Evolutionary conservation across 1,140 invertebrate species (phyloP).

Genomic region (Conopomorpha cramerella): DNA sequence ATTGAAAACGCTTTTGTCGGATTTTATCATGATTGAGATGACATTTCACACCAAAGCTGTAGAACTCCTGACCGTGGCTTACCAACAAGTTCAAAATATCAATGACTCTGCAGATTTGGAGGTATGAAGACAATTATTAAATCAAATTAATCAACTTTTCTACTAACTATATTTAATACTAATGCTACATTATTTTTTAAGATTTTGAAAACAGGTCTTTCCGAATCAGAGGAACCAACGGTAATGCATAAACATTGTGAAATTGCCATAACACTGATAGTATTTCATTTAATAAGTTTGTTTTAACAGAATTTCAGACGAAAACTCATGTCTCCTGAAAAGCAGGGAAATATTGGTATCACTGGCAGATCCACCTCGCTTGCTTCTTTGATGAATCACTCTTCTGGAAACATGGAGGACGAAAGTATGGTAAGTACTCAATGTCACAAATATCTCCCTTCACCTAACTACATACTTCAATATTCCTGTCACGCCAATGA

Average conservation of each 20-base stretch:
- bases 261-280: no score
- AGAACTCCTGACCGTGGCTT: slow-evolving; percentile 72
- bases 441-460: no score
- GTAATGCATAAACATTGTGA: slow-evolving; percentile 15
- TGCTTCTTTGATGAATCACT: slow-evolving; percentile 53
- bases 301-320: slow-evolving; percentile 64
- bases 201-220: slow-evolving; percentile 58
- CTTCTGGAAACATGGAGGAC: slow-evolving; percentile 20
- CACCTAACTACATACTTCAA: no score
- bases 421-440: slow-evolving; percentile 25
- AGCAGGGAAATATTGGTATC: slow-evolving; percentile 43
- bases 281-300: no score
- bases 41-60: slow-evolving; percentile 75
- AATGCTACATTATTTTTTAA: slow-evolving; percentile 30
- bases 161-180: no score
- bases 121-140: no score
- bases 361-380: slow-evolving; percentile 57
- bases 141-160: no score
- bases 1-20: slow-evolving; percentile 67
- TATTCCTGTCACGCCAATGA: no score
- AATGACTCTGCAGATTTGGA: slow-evolving; percentile 73
- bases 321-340: slow-evolving; percentile 59
- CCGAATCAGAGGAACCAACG: slow-evolving; percentile 45
- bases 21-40: slow-evolving; percentile 73
- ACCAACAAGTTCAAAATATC: slow-evolving; percentile 69